Evolutionary conservation across 2,113 vertebrate species (phyloP), one percentile per base, ranked within the genome.

Genomic region (Synchiropus splendidus): DNA sequence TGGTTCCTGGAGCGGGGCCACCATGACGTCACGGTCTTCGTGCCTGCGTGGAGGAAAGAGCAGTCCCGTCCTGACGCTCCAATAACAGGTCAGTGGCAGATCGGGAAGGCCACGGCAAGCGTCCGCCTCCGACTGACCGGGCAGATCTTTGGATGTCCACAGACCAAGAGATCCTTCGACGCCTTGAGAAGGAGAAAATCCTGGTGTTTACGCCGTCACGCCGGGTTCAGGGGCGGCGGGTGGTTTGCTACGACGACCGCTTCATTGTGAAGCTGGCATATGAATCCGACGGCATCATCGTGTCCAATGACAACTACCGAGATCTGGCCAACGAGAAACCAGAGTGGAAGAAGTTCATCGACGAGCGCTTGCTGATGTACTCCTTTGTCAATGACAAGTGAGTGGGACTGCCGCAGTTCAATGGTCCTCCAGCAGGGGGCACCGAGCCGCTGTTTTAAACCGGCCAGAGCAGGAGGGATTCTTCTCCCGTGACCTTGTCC

Each of bases 321-420:
- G 94, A 98, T 64, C 75, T 98, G 58, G 92, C 91, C 10, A 93
- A 94, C 32, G 94, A 98, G 69, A 97, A 96, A 51, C 92, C 92
- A 0, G 94, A 98, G 64, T 98, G 92, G 94, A 97, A 97, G 84
- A 97, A 94, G 77, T 96, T 97, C 78, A 92, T 98, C 48, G 94
- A 98, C 12, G 94, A 98, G 50, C 80, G 94, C 21, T 77, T 98
- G 67, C 83, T 98, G 56, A 98, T 98, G 94, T 98, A 98, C 66
- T 97, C 94, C 4, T 98, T 97, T 58, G 94, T 97, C 64, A 98
- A 97, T 40, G 94, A 98, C 85, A 98, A 98, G 94, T 98, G 78
- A 87, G 91, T 54, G 21, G 21, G 8, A 27, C 21, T n/a, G n/a
- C n/a, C n/a, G n/a, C n/a, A n/a, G n/a, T n/a, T n/a, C n/a, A n/a